Base-by-base conservation (phyloP, 2,113 vertebrate genomes). In the Phrynosoma platyrhinos region DNA sequence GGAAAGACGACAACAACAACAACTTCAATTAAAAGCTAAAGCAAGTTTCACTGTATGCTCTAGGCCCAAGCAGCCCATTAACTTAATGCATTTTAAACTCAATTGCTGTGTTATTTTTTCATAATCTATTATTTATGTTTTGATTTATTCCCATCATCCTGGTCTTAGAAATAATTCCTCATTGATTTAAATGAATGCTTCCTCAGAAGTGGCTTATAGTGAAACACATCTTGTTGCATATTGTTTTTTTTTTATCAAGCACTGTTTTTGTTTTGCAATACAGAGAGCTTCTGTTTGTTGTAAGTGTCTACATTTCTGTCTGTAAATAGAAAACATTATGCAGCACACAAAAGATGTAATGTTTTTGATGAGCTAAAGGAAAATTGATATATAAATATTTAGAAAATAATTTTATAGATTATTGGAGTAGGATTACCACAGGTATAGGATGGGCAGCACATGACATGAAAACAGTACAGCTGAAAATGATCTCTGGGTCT, bases 31-130 rank as follows among this genome's bases (percentile, higher is more conserved):
- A 81, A 75, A 36, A 66, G 3, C 20, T 64, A 75, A 75, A 20
- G 69, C 55, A 81, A 58, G 47, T 10, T 21, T 62, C 27, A 62
- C 68, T 36, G 9, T 25, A 58, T 25, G 32, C 69, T 82, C 13
- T 27, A 64, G 58, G 40, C 79, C 71, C 69, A 66, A 82, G 82
- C 36, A 75, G 79, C 58, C 69, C 79, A 82, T 87, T 82, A 47
- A 82, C 79, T 64, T 82, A 87, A 76, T 87, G 79, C 79, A 82
- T 87, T 82, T 87, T 64, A 64, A 75, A 82, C 27, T 82, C 79
- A 81, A 62, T 64, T 75, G 76, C 69, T 64, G 25, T 74, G 40
- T 82, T 87, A 75, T 40, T 32, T 82, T 64, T 87, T 75, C 30
- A 81, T 72, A 66, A 81, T 62, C 69, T 74, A 75, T 87, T 82